Conservation (phyloP, 2,888 invertebrate species). For the Athripsodes cinereus region DNA sequence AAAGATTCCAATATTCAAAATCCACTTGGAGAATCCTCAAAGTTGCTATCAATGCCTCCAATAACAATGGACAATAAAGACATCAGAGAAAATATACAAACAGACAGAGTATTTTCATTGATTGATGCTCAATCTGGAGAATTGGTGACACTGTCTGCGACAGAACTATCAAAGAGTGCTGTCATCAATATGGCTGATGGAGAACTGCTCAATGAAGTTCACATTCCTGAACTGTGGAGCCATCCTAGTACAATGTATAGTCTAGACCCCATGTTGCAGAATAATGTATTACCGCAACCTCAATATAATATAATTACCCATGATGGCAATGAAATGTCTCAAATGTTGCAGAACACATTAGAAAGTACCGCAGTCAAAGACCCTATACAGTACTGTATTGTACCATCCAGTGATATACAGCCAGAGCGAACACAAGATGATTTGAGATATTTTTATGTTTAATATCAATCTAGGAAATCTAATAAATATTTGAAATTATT, state of each 20-base stretch:
- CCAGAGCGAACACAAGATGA: too few species aligned
- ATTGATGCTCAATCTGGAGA: conserved; percentile 28
- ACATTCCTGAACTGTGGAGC: conserved; percentile 22
- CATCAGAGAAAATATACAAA: conserved; percentile 4
- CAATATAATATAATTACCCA: conserved; percentile 15
- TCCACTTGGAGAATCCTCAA: conserved; percentile 7
- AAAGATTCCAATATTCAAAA: conserved; percentile 13
- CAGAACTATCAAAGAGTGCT: conserved; percentile 23
- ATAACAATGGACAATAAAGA: neutral
- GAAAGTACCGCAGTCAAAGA: too few species aligned
- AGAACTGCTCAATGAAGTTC: conserved; percentile 21
- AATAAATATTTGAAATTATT: too few species aligned
- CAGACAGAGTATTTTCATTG: conserved; percentile 21
- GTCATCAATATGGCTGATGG: conserved; percentile 24
- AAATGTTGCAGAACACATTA: conserved; percentile 8
- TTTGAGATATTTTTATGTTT: too few species aligned
- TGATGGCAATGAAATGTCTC: conserved; percentile 9
- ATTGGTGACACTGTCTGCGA: conserved; percentile 23
- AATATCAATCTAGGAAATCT: too few species aligned
- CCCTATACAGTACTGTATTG: too few species aligned
- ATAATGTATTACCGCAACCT: conserved; percentile 6
- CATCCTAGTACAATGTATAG: conserved; percentile 14
- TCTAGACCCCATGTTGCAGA: conserved; percentile 19
- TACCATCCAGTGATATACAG: too few species aligned
- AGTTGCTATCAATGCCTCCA: conserved; percentile 8